phyloP scores from a whole-genome alignment of 2,113 vertebrate genomes.

The Hippocampus mohnikei region DNA sequence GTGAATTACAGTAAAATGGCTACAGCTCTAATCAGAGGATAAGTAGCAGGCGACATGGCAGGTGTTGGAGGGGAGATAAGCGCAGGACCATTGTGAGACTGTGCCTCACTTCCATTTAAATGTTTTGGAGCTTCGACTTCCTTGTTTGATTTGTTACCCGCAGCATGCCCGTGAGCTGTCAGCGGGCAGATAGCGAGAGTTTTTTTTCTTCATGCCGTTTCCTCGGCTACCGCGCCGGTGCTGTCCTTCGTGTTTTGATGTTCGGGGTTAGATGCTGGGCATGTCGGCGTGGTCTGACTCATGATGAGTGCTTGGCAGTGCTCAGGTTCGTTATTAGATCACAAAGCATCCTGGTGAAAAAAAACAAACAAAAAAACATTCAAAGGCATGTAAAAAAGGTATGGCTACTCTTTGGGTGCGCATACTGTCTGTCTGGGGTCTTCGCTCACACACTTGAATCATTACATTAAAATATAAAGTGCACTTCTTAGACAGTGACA shows the following conservation, averaged over 20 bases:
- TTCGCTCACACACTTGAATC: conserved; percentile 6
- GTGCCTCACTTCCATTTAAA: conserved; percentile 67
- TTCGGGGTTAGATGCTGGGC: conserved; percentile 49
- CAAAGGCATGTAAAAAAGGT: conserved; percentile 8
- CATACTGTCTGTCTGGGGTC: neutral
- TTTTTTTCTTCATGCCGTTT: conserved; percentile 48
- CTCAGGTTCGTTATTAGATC: conserved; percentile 36
- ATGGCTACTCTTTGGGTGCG: conserved; percentile 2
- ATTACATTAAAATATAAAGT: conserved; percentile 7
- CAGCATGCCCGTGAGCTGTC: conserved; percentile 58
- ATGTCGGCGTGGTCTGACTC: conserved; percentile 14
- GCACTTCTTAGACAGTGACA: conserved; percentile 12
- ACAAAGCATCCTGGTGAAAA: conserved; percentile 17
- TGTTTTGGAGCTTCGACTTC: conserved; percentile 67
- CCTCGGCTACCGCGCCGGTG: conserved; percentile 37
- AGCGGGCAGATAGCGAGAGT: conserved; percentile 51
- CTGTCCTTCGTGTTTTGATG: conserved; percentile 54
- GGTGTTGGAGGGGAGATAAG: conserved; percentile 76
- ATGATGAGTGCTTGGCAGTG: conserved; percentile 30
- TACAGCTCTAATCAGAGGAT: conserved; percentile 75
- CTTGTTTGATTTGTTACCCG: conserved; percentile 74
- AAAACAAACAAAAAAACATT: conserved; percentile 17
- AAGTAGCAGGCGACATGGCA: conserved; percentile 74
- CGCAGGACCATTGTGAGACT: conserved; percentile 62
- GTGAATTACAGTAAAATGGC: conserved; percentile 70